Evolutionary conservation across 53 echinoderm and acorn worm genomes (phyloP).

Genomic region (Apostichopus leukothele): DNA sequence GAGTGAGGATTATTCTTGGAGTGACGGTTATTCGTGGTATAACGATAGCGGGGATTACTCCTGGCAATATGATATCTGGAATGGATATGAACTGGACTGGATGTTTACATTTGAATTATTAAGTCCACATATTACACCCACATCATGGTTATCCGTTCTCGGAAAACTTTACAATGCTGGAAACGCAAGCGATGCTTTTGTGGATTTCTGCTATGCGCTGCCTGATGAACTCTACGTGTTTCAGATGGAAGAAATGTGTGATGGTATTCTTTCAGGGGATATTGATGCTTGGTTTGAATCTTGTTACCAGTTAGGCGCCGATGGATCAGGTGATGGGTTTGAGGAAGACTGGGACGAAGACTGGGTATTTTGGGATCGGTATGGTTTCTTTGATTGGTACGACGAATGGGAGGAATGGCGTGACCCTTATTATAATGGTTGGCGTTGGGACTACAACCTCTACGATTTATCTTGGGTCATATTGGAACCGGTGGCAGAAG

Average conservation of each 20-base stretch:
- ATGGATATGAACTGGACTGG: not conserved
- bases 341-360: not conserved
- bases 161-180: conserved; percentile 57
- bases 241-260: conserved; percentile 53
- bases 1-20: conserved; percentile 1
- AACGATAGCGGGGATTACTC: not conserved
- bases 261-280: conserved; percentile 23
- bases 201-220: conserved; percentile 55
- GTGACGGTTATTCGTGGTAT: not conserved
- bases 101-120: not conserved
- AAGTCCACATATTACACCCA: conserved; percentile 8
- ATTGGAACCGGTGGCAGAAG: not conserved
- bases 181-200: conserved; percentile 42
- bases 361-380: conserved; percentile 15
- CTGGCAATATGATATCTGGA: not conserved
- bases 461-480: conserved; percentile 5
- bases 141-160: conserved; percentile 24
- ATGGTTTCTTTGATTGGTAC: not conserved
- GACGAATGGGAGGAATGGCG: conserved; percentile 19
- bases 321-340: not conserved
- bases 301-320: not conserved
- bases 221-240: conserved; percentile 41
- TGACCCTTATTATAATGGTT: not conserved
- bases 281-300: conserved; percentile 16
- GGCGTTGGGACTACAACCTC: not conserved